Evolutionary conservation across 2,113 vertebrate genomes (phyloP), one percentile per base, ranked within the genome.

Genomic region (Passer montanus): DNA sequence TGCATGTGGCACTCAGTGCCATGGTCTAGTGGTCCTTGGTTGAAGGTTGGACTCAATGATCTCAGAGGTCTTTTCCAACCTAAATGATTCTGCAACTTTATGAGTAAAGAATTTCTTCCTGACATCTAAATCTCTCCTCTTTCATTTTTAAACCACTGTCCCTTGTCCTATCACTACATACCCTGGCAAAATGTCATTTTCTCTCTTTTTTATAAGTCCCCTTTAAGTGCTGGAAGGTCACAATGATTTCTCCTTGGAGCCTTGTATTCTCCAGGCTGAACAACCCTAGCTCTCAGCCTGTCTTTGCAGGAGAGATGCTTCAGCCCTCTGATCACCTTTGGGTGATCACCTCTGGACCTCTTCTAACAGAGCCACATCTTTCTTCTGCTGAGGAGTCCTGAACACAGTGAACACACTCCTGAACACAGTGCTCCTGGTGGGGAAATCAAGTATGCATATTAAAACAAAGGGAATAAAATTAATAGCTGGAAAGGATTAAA

Each of bases 41-140:
- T 4, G 15, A 37, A 58, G 43, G 4, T 35, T 73, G 31, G 22
- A 58, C 41, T 56, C 15, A 11, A 1, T 39, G 13, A 24, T 52
- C 52, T 28, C 53, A 73, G 13, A 67, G 30, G 23, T 75, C 39
- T 74, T 81, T 46, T 60, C 53, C 53, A 89, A 5, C 68, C 28
- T 21, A 28, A 74, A n/a, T 37, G 23, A 46, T 52, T 52, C 50
- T 44, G 27, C 0, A 0, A n/a, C 33, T 59, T 66, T 39, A 27
- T 59, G 37, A 59, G 33, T 46, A 46, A 52, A 53, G 13, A 17
- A 46, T 67, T 67, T 53, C 28, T 60, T 68, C 46, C 46, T 60
- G 7, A 35, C 20, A 21, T 41, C 11, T 53, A 15, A 68, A 22
- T 47, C 20, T 75, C 37, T 81, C 18, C 43, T 66, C 28, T 83